phyloP scores from a whole-genome alignment of 2,113 vertebrate genomes.

The Cyanistes caeruleus region DNA sequence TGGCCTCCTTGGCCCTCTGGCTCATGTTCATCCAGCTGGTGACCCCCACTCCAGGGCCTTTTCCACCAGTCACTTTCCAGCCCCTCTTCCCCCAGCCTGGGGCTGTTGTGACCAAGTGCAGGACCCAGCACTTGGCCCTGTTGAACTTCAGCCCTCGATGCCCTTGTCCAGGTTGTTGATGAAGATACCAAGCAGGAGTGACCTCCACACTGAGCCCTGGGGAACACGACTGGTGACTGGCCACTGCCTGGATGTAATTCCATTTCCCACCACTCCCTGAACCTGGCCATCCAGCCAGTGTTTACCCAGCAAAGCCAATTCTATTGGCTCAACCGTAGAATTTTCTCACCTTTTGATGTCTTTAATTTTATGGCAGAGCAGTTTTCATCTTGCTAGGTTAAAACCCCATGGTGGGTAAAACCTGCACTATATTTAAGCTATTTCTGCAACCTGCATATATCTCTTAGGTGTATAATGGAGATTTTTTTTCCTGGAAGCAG shows the following conservation, averaged over 20 bases:
- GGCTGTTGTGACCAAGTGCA: neutral
- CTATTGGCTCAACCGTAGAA: neutral
- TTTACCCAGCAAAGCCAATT: neutral
- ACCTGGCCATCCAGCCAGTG: neutral
- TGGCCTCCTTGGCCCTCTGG: neutral
- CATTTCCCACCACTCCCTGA: neutral
- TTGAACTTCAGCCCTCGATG: accelerated
- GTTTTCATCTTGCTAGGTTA: neutral
- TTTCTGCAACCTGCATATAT: neutral
- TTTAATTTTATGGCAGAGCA: neutral
- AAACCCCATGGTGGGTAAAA: neutral
- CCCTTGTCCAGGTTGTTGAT: neutral
- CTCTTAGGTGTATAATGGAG: neutral
- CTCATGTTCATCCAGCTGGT: neutral
- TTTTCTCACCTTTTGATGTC: neutral
- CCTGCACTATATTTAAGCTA: neutral
- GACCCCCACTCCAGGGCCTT: neutral
- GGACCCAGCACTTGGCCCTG: accelerated
- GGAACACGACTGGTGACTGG: accelerated
- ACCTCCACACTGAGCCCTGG: neutral
- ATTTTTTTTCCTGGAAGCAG: neutral
- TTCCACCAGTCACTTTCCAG: neutral
- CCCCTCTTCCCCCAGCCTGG: neutral
- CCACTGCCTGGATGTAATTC: neutral
- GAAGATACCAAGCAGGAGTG: neutral